Evolutionary conservation across 2,113 vertebrate genomes (phyloP), one percentile per base, ranked within the genome.

Genomic region (Amazona guildingii): DNA sequence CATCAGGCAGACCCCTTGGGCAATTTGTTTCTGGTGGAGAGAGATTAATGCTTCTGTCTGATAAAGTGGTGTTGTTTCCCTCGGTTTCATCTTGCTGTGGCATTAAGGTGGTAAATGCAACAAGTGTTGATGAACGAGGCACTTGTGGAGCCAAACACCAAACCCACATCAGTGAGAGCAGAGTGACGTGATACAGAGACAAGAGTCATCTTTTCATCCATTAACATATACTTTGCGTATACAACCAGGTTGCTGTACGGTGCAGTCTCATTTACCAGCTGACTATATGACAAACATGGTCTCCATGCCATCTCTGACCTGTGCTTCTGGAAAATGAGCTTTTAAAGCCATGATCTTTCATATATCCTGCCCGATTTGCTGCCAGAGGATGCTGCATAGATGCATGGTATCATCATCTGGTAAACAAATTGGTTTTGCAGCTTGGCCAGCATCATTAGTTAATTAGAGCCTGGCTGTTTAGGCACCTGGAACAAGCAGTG

Each of bases 391-490:
- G n/a, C 67, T 48, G 29, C n/a, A 14, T 88, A 4, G n/a, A 69
- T 62, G 59, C 35, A 43, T 46, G 21, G n/a, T 54, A 57, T 84
- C 68, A 70, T 81, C 69, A 28, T 72, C 72, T 59, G 37, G 66
- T 94, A 94, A 92, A 94, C 80, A 94, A 90, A 84, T 57, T 37
- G 62, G 14, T 64, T 85, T 83, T 93, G 64, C 66, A 84, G 67
- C 91, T 96, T 94, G 91, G 92, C 73, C 90, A 76, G 76, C 78
- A 91, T 93, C 87, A 83, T 97, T 96, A 91, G 87, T 95, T 96
- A 96, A 97, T 97, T 96, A 98, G 96, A 89, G 78, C 46, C 39
- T 88, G 90, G 49, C 86, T 92, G 68, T 93, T 96, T 73, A 96
- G 96, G 89, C 79, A 96, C 92, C 94, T 98, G 67, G 82, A 97